A percentile compares a stretch with the other conserved stretches of the same genome.
phyloP scores from a whole-genome alignment of 2,797 vertebrate species.

The Avahi laniger region DNA sequence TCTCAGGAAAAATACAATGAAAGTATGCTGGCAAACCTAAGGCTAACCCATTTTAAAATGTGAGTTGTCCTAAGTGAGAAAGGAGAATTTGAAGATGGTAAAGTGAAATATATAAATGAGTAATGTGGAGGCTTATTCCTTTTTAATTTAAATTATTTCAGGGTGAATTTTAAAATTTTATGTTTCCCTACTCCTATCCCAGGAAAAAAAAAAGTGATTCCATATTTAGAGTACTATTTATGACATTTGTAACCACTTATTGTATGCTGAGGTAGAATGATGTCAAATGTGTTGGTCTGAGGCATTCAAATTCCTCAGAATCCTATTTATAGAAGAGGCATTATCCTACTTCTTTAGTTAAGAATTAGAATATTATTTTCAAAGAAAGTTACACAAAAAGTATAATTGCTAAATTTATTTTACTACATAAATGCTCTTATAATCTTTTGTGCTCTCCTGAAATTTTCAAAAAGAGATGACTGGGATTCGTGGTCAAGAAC shows the following conservation, averaged over 20 bases:
- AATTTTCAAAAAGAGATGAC: not conserved
- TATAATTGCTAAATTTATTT: not conserved
- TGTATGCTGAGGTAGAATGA: not conserved
- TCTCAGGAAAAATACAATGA: not conserved
- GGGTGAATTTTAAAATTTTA: slow-evolving; percentile 12
- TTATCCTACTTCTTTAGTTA: not conserved
- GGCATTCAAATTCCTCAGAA: slow-evolving; percentile 28
- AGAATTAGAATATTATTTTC: not conserved
- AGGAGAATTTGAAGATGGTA: not conserved
- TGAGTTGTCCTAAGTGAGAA: not conserved
- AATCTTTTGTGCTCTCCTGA: not conserved
- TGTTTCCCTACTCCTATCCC: not conserved
- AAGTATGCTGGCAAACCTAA: not conserved
- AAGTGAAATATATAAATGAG: not conserved
- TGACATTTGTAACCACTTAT: not conserved
- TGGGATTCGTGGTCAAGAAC: slow-evolving; percentile 3
- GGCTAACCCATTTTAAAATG: not conserved
- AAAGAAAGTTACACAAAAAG: not conserved
- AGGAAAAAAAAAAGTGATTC: not conserved
- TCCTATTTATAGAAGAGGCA: not conserved
- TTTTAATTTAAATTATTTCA: slow-evolving; percentile 14
- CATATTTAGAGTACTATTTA: not conserved
- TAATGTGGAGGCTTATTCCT: not conserved
- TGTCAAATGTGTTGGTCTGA: not conserved
- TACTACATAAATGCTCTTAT: not conserved